Conservation (phyloP, 2,113 vertebrate genomes). For the Camelus bactrianus region DNA sequence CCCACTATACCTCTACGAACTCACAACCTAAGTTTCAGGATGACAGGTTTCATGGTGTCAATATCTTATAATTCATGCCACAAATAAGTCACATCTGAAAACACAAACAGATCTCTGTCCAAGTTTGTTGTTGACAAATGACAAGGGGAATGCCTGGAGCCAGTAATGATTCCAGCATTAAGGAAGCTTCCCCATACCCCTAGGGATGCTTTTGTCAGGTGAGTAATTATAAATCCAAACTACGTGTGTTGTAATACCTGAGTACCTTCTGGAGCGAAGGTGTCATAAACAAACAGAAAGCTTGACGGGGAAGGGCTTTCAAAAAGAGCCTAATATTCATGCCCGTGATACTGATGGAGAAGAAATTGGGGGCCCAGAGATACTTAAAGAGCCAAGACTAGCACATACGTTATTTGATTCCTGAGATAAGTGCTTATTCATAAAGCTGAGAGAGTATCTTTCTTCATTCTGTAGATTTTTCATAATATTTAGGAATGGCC, state of each 20-base stretch:
- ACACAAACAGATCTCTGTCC: not conserved
- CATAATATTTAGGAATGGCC: not conserved
- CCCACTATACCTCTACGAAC: not conserved
- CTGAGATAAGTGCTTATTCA: not conserved
- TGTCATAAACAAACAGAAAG: not conserved
- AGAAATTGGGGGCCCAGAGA: not conserved
- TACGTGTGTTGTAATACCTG: not conserved
- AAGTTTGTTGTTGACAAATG: slow-evolving; percentile 41
- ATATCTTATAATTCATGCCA: not conserved
- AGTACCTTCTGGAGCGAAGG: not conserved
- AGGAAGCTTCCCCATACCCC: not conserved
- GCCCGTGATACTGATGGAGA: not conserved
- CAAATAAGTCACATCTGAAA: not conserved
- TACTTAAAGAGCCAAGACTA: not conserved
- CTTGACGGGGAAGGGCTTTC: not conserved
- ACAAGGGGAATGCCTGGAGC: slow-evolving; percentile 35
- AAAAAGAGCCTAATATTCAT: not conserved
- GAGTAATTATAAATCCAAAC: slow-evolving; percentile 26
- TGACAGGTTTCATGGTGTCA: slow-evolving; percentile 2
- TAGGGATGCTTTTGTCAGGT: not conserved
- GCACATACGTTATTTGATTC: slow-evolving; percentile 31
- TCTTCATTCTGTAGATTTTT: slow-evolving; percentile 19
- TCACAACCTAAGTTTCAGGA: not conserved
- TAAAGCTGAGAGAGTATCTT: not conserved
- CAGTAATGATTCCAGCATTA: slow-evolving; percentile 1